Percentiles rank a stretch among this genome's conserved stretches.
phyloP scores from a whole-genome alignment of 2,113 vertebrate species.

The Himantopus leucocephalus region DNA sequence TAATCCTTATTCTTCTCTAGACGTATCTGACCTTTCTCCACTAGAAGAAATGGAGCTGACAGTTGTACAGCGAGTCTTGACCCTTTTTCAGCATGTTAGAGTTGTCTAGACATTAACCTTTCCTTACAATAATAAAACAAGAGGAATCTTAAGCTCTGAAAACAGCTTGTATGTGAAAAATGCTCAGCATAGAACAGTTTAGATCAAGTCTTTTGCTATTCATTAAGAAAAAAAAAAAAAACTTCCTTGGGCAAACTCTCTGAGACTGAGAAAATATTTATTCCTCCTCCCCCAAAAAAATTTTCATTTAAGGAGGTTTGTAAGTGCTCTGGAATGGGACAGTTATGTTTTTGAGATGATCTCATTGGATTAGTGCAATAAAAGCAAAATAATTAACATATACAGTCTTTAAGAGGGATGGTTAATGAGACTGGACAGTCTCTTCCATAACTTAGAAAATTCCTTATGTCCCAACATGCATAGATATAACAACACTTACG shows the following conservation, averaged over 20 bases:
- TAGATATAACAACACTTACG: neutral
- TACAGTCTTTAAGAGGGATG: neutral
- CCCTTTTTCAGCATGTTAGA: neutral
- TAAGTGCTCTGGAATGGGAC: neutral
- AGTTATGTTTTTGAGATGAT: neutral
- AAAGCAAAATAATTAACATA: neutral
- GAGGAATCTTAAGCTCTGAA: neutral
- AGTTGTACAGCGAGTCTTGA: neutral
- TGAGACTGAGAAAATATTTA: neutral
- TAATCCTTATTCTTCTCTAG: neutral
- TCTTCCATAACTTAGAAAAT: neutral
- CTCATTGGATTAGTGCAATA: neutral
- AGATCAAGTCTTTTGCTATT: neutral
- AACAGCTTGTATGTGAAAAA: neutral
- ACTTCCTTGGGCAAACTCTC: fast-evolving
- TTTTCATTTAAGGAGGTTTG: neutral
- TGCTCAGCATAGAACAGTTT: neutral
- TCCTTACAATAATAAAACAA: neutral
- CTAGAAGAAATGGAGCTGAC: neutral
- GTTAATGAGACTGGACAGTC: neutral
- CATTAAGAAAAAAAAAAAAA: neutral
- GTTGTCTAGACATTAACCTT: neutral
- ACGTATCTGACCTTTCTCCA: neutral
- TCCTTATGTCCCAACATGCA: neutral
- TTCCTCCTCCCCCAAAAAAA: neutral